Evolutionary conservation across 2,113 vertebrate species (phyloP).

Genomic region (Nyctereutes procyonoides): DNA sequence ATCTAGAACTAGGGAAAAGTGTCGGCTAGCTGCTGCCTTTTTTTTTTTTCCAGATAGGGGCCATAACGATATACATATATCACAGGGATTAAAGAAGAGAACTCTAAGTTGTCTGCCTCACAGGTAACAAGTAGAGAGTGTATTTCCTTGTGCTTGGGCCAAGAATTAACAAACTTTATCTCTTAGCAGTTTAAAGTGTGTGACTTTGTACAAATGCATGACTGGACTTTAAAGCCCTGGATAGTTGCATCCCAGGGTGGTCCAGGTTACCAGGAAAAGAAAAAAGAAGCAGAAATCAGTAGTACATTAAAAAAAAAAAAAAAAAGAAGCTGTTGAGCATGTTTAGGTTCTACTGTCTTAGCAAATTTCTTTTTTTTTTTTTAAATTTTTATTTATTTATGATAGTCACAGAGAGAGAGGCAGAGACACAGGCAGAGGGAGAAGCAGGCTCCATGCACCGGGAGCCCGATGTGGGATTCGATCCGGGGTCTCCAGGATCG

Average conservation of each 20-base stretch:
- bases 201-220: neutral
- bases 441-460: too few species aligned
- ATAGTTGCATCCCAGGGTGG: neutral
- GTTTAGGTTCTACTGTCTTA: neutral
- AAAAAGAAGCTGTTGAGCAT: neutral
- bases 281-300: conserved; percentile 12
- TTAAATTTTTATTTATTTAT: too few species aligned
- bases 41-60: neutral
- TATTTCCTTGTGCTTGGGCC: conserved; percentile 3
- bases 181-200: neutral
- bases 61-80: neutral
- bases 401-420: too few species aligned
- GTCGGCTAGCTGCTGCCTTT: neutral
- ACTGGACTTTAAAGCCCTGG: neutral
- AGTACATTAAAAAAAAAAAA: neutral
- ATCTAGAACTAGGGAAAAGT: neutral
- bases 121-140: neutral
- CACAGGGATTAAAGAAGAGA: neutral
- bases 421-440: too few species aligned
- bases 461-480: too few species aligned
- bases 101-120: neutral
- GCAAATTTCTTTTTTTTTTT: too few species aligned
- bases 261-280: neutral
- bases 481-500: too few species aligned
- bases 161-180: conserved; percentile 2